These are phyloP conservation scores for Crocodylus rhombifer DNA, from an alignment of 2,797 vertebrate genomes.

Conservation along the genomic window DNA sequence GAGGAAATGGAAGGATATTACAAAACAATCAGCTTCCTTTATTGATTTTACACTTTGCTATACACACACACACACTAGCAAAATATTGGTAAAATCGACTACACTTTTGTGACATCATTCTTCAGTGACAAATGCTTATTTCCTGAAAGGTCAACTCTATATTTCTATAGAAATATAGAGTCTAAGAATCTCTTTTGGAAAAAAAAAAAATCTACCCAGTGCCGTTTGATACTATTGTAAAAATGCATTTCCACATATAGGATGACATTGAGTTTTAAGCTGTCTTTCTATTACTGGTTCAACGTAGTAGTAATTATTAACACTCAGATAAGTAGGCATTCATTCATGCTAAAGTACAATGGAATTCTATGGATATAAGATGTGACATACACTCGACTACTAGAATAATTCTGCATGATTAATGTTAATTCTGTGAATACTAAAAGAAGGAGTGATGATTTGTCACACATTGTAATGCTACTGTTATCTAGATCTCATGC, in stretches of 20 bases:
- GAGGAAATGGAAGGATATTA: constrained; percentile 59
- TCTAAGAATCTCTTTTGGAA: not conserved
- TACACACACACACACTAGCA: not conserved
- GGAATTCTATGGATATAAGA: not conserved
- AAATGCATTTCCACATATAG: constrained; percentile 14
- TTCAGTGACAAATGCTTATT: constrained; percentile 18
- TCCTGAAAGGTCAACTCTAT: constrained; percentile 47
- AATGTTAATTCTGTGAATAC: not conserved
- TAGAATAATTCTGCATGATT: not conserved
- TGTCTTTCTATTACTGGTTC: not conserved
- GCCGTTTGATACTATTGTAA: not conserved
- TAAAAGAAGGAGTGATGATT: not conserved
- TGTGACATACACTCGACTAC: not conserved
- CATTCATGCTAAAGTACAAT: not conserved
- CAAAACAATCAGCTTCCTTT: constrained; percentile 68
- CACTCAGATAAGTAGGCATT: not conserved
- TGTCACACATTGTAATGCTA: not conserved
- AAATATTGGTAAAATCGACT: not conserved
- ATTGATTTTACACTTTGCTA: constrained; percentile 59
- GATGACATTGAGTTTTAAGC: not conserved
- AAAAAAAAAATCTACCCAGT: not conserved
- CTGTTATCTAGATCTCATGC: not conserved
- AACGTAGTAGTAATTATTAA: not conserved
- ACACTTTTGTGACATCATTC: constrained; percentile 30
- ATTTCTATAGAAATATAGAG: constrained; percentile 44